Conservation (phyloP, 1,140 invertebrate genomes). For the Dendrolimus punctatus region DNA sequence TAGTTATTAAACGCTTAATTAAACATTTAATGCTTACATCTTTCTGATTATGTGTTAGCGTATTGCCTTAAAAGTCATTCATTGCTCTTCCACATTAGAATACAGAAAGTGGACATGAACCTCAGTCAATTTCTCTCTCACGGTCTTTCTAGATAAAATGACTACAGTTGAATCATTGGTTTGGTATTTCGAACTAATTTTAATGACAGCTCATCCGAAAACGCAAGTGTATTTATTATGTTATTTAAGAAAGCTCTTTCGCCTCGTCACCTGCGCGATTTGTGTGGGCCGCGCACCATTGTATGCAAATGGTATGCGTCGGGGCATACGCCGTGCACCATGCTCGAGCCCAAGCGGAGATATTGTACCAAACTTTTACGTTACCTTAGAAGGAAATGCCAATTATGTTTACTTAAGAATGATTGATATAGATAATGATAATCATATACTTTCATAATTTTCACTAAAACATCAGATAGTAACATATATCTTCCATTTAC, state of each 20-base stretch:
- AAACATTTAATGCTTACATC: too few relatives aligned
- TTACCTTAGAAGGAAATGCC: conserved; percentile 9
- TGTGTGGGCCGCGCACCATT: conserved; percentile 42
- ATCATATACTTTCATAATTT: too few relatives aligned
- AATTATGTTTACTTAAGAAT: conserved; percentile 11
- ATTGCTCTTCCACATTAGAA: too few relatives aligned
- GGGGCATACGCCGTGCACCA: conserved; percentile 11
- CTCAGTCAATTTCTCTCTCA: too few relatives aligned
- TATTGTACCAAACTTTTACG: conserved; percentile 24
- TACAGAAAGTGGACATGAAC: too few relatives aligned
- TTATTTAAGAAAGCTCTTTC: conserved; percentile 26
- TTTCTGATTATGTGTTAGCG: too few relatives aligned
- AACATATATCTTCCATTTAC: too few relatives aligned
- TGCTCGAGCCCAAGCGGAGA: conserved; percentile 18
- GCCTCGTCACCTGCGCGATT: conserved; percentile 47
- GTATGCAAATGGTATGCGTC: conserved; percentile 43
- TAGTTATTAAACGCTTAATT: too few relatives aligned
- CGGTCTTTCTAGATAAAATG: too few relatives aligned
- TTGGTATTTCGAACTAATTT: conserved; percentile 10
- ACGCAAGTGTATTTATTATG: conserved; percentile 25
- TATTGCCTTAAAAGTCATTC: neutral
- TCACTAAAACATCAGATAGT: too few relatives aligned
- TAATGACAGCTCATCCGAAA: conserved; percentile 24
- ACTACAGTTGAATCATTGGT: too few relatives aligned
- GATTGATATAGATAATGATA: conserved; percentile 8